Conservation (phyloP, 2,888 invertebrate genomes). For the Platypus cylindrus region DNA sequence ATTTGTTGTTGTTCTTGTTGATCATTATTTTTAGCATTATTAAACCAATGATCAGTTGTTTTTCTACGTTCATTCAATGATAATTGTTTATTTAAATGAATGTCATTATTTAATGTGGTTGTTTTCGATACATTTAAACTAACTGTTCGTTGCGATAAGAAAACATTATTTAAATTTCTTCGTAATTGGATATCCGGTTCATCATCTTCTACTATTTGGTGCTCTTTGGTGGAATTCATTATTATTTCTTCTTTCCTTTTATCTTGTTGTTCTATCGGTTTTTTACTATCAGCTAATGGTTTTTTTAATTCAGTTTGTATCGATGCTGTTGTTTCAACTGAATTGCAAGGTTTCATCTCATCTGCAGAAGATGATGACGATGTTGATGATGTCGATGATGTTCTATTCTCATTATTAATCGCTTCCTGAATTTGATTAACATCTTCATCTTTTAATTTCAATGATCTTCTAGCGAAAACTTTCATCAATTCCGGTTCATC, state of each 20-base stretch:
- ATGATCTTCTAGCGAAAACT: conserved; percentile 67
- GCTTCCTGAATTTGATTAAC: conserved; percentile 45
- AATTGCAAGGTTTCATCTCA: too few species aligned
- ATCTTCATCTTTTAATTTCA: conserved; percentile 64
- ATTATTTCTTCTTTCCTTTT: too few species aligned
- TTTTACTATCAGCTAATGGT: conserved; percentile 19
- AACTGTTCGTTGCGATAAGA: conserved; percentile 25
- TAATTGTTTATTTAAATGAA: conserved; percentile 27
- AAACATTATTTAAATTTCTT: conserved; percentile 25
- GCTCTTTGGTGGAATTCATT: conserved; percentile 14
- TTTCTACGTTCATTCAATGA: conserved; percentile 26
- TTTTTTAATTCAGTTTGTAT: conserved; percentile 19
- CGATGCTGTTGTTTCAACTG: too few species aligned
- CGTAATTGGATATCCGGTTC: conserved; percentile 27
- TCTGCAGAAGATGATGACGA: too few species aligned
- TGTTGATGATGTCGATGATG: conserved; percentile 9
- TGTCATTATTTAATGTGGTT: conserved; percentile 20
- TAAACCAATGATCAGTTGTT: conserved; percentile 31
- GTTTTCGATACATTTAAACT: conserved; percentile 25
- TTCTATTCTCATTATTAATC: conserved; percentile 30
- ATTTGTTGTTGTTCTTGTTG: conserved; percentile 19
- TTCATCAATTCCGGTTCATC: conserved; percentile 70
- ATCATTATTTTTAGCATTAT: conserved; percentile 22
- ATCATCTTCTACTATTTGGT: too few species aligned
- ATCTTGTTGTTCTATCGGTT: too few species aligned